A percentile compares a stretch with the other conserved stretches of the same genome.
Conservation (phyloP, 1,140 invertebrate species). For the Pseudachorutes palmiensis region DNA sequence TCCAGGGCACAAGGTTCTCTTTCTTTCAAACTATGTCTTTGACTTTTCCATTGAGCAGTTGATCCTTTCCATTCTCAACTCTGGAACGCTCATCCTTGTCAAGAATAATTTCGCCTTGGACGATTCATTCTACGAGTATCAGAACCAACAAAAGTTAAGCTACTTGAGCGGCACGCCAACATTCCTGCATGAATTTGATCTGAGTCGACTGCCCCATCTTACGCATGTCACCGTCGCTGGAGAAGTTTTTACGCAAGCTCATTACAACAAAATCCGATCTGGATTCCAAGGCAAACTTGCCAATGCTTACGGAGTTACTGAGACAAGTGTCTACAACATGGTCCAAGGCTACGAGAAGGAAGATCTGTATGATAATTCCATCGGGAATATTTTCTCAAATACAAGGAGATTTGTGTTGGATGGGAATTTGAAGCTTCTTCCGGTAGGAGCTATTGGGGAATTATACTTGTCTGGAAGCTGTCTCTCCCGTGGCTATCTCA, state of each 20-base stretch:
- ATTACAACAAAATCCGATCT: neutral
- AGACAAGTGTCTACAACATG: neutral
- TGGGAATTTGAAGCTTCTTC: neutral
- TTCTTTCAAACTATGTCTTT: conserved; percentile 5
- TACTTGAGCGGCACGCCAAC: conserved; percentile 5
- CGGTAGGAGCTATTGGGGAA: neutral
- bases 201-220: neutral
- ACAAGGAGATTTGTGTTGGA: neutral
- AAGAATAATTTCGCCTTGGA: neutral
- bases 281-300: neutral
- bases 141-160: neutral
- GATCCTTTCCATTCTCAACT: neutral
- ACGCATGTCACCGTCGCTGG: neutral
- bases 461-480: neutral
- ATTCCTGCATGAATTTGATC: neutral
- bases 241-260: neutral
- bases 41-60: conserved; percentile 6
- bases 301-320: conserved; percentile 7
- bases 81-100: neutral
- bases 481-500: neutral
- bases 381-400: neutral
- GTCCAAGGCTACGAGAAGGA: neutral
- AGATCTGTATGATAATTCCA: neutral
- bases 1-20: neutral
- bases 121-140: neutral